These are phyloP conservation scores for Nothobranchius kuhntae DNA, from an alignment of 2,113 vertebrate genomes.

Conservation along the genomic window DNA sequence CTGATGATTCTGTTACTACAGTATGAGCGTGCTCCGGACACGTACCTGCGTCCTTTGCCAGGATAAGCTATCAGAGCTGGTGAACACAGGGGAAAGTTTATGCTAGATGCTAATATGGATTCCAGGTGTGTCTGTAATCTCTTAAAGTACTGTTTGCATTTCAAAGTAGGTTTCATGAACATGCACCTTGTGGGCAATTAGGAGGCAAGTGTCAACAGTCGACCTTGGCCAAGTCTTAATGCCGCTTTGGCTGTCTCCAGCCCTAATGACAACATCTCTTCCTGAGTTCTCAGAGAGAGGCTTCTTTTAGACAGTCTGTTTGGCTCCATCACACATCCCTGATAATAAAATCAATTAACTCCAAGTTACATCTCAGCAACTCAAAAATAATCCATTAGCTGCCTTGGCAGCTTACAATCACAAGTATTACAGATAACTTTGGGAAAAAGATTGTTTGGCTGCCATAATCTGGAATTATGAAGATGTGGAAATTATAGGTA, in stretches of 20 bases:
- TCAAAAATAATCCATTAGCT: background rate
- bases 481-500: too few relatives aligned
- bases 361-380: slow-evolving; percentile 13
- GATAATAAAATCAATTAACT: slow-evolving; percentile 44
- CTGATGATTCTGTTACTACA: slow-evolving; percentile 3
- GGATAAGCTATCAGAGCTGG: slow-evolving; percentile 38
- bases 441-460: background rate
- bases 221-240: slow-evolving; percentile 69
- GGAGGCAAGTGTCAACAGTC: slow-evolving; percentile 62
- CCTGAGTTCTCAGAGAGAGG: slow-evolving; percentile 19
- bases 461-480: background rate
- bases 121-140: slow-evolving; percentile 69
- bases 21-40: slow-evolving; percentile 6
- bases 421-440: slow-evolving; percentile 16
- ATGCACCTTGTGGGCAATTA: slow-evolving; percentile 61
- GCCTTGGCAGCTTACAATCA: slow-evolving; percentile 2
- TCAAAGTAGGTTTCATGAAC: slow-evolving; percentile 61
- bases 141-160: slow-evolving; percentile 70
- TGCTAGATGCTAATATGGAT: slow-evolving; percentile 59
- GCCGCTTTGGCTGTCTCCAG: slow-evolving; percentile 53
- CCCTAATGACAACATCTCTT: slow-evolving; percentile 50
- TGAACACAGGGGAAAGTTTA: slow-evolving; percentile 41
- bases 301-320: slow-evolving; percentile 1
- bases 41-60: background rate
- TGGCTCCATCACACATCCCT: slow-evolving; percentile 17